phyloP scores from a whole-genome alignment of 2,888 invertebrate species.

The Drosophila anomalata region DNA sequence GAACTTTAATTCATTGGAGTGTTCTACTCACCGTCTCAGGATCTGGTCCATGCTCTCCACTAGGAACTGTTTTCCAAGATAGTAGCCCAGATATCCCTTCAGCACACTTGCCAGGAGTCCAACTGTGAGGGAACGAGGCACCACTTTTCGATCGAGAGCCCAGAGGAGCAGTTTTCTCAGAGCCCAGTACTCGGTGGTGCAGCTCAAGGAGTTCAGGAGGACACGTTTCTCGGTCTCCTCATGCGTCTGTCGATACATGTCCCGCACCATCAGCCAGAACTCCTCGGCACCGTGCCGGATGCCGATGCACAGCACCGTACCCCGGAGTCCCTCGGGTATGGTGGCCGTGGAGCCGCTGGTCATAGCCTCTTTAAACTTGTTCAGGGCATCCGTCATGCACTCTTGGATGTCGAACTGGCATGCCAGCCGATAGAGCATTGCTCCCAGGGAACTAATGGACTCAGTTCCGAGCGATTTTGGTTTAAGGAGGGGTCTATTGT shows the following conservation, averaged over 20 bases:
- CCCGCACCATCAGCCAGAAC: conserved; percentile 15
- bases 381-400: conserved; percentile 18
- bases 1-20: neutral
- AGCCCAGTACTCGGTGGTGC: conserved; percentile 31
- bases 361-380: neutral
- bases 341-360: neutral
- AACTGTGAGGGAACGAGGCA: conserved; percentile 1
- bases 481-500: neutral
- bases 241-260: neutral
- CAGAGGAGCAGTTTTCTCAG: conserved; percentile 15
- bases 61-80: conserved; percentile 17
- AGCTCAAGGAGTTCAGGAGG: conserved; percentile 13
- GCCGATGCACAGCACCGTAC: conserved; percentile 17
- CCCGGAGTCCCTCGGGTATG: conserved; percentile 9
- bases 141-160: conserved; percentile 5
- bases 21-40: conserved; percentile 8
- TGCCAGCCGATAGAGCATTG: conserved; percentile 21
- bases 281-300: conserved; percentile 20
- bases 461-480: too few species aligned
- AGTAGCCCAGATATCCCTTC: conserved; percentile 9
- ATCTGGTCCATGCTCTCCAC: neutral
- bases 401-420: conserved; percentile 20
- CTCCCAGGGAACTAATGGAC: neutral
- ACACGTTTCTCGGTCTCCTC: conserved; percentile 4
- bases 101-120: conserved; percentile 1